These are phyloP conservation scores for Perca flavescens DNA, from an alignment of 2,113 vertebrate genomes.

Conservation along the genomic window DNA sequence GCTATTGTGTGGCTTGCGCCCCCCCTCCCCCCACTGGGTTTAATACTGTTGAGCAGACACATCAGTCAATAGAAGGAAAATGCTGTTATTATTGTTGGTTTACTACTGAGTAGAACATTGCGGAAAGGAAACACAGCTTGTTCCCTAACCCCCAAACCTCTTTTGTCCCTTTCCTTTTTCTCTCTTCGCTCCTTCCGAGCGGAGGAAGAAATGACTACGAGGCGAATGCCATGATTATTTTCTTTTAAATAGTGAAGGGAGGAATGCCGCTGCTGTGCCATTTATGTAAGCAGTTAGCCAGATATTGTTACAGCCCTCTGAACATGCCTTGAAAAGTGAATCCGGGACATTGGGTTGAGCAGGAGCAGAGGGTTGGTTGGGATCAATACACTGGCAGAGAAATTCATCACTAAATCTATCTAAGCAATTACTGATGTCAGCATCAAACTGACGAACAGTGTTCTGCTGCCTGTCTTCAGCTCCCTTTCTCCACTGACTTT, in stretches of 20 bases:
- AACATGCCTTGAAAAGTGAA: slow-evolving; percentile 45
- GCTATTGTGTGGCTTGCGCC: not conserved
- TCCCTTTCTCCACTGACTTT: slow-evolving; percentile 5
- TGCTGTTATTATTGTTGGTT: slow-evolving; percentile 32
- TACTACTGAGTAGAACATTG: slow-evolving; percentile 42
- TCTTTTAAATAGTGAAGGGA: slow-evolving; percentile 27
- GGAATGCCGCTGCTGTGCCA: slow-evolving; percentile 32
- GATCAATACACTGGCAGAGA: slow-evolving; percentile 47
- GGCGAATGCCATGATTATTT: slow-evolving; percentile 43
- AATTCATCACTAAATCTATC: slow-evolving; percentile 62
- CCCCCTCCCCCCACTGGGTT: not conserved
- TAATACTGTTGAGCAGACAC: slow-evolving; percentile 10
- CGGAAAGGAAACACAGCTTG: slow-evolving; percentile 10
- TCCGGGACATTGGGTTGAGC: slow-evolving; percentile 44
- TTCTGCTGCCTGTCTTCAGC: slow-evolving; percentile 13
- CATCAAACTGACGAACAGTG: slow-evolving; percentile 39
- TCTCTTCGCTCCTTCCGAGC: not conserved
- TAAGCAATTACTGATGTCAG: slow-evolving; percentile 52
- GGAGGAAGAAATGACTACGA: slow-evolving; percentile 15
- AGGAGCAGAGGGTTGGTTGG: slow-evolving; percentile 23
- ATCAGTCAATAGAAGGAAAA: slow-evolving; percentile 38
- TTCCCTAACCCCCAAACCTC: slow-evolving; percentile 4
- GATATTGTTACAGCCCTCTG: slow-evolving; percentile 57
- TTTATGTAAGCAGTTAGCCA: slow-evolving; percentile 51
- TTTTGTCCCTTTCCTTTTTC: not conserved